These are phyloP conservation scores for Stictonetta naevosa DNA, from an alignment of 2,113 vertebrate genomes.

Conservation along the genomic window DNA sequence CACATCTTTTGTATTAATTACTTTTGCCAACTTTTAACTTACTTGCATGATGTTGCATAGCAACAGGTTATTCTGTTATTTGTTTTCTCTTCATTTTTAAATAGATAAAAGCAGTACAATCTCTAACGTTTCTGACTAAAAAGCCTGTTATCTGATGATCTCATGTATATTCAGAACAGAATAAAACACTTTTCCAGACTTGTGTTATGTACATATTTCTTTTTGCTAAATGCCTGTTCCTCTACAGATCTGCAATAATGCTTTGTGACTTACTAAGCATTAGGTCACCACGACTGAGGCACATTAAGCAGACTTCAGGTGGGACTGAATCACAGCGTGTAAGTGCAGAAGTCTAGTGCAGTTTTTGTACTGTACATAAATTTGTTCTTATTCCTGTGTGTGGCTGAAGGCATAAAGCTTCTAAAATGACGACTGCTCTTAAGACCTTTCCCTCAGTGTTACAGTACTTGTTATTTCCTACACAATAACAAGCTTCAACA, in stretches of 20 bases:
- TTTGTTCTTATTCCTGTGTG: not conserved
- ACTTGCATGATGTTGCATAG: not conserved
- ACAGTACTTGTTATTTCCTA: not conserved
- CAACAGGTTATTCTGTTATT: not conserved
- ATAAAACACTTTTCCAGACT: not conserved
- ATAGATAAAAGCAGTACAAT: not conserved
- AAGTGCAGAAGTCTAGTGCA: not conserved
- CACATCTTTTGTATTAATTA: not conserved
- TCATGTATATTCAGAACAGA: not conserved
- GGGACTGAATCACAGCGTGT: accelerated
- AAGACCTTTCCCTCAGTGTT: not conserved
- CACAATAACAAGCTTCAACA: not conserved
- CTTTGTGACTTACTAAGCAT: not conserved
- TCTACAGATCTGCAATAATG: not conserved
- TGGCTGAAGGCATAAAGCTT: not conserved
- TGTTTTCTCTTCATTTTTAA: not conserved
- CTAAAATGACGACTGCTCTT: not conserved
- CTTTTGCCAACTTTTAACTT: not conserved
- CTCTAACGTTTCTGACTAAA: not conserved
- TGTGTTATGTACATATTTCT: not conserved
- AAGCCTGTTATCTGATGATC: not conserved
- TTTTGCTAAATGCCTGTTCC: not conserved
- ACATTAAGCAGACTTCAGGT: not conserved
- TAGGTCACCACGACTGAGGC: not conserved
- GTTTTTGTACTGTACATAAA: not conserved